Percentiles rank a stretch among this genome's conserved stretches.
Evolutionary conservation across 2,113 vertebrate species (phyloP).

Genomic region (Callospermophilus lateralis): DNA sequence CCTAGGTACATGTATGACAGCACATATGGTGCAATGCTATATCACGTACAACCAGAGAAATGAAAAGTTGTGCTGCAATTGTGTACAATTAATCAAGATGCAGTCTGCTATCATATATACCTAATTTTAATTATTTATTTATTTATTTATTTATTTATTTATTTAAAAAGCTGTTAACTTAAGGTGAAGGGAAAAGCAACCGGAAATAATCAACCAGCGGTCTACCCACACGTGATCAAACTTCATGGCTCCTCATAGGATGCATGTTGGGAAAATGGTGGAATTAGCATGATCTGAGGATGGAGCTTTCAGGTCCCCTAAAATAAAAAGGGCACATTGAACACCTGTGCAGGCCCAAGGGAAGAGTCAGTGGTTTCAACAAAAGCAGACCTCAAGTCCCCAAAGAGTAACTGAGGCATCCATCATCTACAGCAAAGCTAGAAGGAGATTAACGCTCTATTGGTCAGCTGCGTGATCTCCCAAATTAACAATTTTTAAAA

Average conservation of each 20-base stretch:
- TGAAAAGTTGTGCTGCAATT: no score
- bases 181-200: background rate
- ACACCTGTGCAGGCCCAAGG: background rate
- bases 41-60: no score
- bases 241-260: background rate
- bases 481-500: background rate
- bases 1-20: no score
- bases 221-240: accelerated
- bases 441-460: background rate
- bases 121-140: no score
- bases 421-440: background rate
- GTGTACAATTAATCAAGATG: no score
- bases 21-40: no score
- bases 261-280: background rate
- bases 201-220: background rate
- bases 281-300: background rate
- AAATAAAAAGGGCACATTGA: background rate
- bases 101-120: no score
- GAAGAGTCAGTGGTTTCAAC: background rate
- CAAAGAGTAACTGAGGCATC: background rate
- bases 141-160: no score
- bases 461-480: background rate
- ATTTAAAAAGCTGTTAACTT: background rate
- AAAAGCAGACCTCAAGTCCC: background rate
- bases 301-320: background rate